Percentiles rank a stretch among this genome's conserved stretches.
phyloP scores from a whole-genome alignment of 2,797 vertebrate species.

The Nannoperca australis region DNA sequence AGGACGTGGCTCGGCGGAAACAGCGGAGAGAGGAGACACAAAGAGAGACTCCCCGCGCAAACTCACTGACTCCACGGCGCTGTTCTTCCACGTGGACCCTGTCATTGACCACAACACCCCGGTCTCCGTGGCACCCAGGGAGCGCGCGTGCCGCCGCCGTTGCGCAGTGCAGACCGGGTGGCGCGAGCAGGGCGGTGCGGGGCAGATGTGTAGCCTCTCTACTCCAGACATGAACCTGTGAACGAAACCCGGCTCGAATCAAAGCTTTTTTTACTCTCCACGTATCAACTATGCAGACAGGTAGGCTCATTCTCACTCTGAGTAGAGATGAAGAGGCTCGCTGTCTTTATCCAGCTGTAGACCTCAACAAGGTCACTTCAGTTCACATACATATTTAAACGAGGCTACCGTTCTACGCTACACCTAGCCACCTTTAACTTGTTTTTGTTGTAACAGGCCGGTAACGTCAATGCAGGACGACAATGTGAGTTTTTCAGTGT shows the following conservation, averaged over 20 bases:
- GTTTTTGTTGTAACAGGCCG: background rate
- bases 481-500: background rate
- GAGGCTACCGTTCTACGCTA: background rate
- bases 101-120: slow-evolving; percentile 73
- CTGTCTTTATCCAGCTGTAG: background rate
- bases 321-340: background rate
- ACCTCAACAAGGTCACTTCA: background rate
- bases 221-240: slow-evolving; percentile 54
- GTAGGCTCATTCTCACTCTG: slow-evolving; percentile 39
- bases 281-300: slow-evolving; percentile 59
- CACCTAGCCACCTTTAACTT: background rate
- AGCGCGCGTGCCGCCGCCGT: slow-evolving; percentile 40
- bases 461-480: background rate
- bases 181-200: slow-evolving; percentile 44
- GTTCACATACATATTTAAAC: background rate
- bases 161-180: slow-evolving; percentile 76
- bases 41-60: slow-evolving; percentile 27
- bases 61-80: slow-evolving; percentile 30
- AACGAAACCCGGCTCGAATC: slow-evolving; percentile 9
- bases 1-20: slow-evolving; percentile 68
- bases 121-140: slow-evolving; percentile 60
- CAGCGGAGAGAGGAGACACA: slow-evolving; percentile 25
- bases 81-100: slow-evolving; percentile 78
- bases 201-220: slow-evolving; percentile 26
- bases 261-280: background rate